Conservation (phyloP, 2,888 invertebrate genomes). For the Pristionchus exspectatus region DNA sequence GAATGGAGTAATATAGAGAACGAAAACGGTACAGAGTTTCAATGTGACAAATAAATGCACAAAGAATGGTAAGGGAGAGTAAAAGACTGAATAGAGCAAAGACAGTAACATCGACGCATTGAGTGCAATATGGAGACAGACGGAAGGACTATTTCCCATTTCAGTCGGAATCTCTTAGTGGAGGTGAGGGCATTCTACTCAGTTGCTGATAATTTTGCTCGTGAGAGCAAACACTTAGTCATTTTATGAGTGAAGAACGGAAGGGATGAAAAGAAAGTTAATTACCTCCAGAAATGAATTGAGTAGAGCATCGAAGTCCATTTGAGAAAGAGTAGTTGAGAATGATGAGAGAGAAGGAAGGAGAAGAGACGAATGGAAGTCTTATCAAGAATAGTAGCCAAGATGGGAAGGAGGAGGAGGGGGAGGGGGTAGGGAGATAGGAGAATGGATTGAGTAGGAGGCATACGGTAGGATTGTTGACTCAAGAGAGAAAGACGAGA, state of each 20-base stretch:
- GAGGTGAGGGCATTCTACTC: neutral
- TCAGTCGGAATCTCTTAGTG: neutral
- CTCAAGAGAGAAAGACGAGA: neutral
- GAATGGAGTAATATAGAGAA: neutral
- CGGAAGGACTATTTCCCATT: neutral
- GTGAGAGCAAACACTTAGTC: neutral
- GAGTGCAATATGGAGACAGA: neutral
- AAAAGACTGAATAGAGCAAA: neutral
- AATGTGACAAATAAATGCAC: neutral
- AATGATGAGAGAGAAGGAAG: neutral
- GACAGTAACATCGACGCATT: neutral
- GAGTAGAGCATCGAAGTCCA: neutral
- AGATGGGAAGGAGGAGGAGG: slow-evolving; percentile 2
- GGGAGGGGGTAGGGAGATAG: neutral
- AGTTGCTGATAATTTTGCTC: neutral
- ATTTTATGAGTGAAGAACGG: neutral
- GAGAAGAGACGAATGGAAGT: slow-evolving; percentile 4
- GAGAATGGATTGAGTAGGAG: neutral
- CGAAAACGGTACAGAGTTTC: no score
- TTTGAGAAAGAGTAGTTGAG: neutral
- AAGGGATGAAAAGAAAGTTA: neutral
- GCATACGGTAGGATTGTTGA: slow-evolving; percentile 22
- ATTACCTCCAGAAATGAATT: neutral
- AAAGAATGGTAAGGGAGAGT: neutral
- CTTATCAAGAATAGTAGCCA: slow-evolving; percentile 18